A percentile compares a stretch with the other conserved stretches of the same genome.
These are phyloP conservation scores for Andrena chrysosceles DNA, from an alignment of 2,888 invertebrate genomes.

Conservation along the genomic window DNA sequence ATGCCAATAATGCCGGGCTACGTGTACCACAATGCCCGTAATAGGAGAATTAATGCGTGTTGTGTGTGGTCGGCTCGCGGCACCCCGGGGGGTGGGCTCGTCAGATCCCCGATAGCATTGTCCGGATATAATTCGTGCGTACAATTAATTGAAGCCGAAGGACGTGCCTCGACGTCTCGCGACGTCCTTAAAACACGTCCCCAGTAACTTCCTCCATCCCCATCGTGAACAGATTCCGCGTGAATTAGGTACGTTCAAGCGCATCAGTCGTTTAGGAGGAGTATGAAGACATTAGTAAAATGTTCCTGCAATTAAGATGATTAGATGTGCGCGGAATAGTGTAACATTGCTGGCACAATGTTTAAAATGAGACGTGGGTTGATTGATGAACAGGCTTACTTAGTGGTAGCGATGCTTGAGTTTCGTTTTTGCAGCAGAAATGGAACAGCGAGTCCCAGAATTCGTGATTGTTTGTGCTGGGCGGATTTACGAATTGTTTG, in stretches of 20 bases:
- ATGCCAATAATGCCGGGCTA: constrained; percentile 61
- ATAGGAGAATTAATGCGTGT: constrained; percentile 81
- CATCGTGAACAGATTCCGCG: neutral
- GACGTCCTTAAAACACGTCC: constrained; percentile 51
- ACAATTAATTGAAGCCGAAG: constrained; percentile 79
- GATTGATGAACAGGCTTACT: neutral
- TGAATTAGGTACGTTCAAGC: neutral
- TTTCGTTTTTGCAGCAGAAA: too few species aligned
- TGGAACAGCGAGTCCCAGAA: too few species aligned
- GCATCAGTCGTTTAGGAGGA: neutral
- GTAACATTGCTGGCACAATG: neutral
- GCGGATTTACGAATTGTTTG: too few species aligned
- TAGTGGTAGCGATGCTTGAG: neutral
- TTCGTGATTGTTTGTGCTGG: too few species aligned
- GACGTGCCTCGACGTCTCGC: constrained; percentile 30
- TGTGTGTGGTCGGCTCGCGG: constrained; percentile 80
- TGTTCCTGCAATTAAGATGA: neutral
- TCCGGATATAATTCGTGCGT: constrained; percentile 78
- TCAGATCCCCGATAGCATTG: constrained; percentile 81
- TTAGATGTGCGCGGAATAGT: neutral
- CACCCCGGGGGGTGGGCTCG: constrained; percentile 66
- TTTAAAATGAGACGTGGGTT: neutral
- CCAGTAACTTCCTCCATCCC: neutral
- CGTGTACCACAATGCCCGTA: constrained; percentile 77
- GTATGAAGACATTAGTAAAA: neutral